These are phyloP conservation scores for Chamaetylas fuelleborni DNA, from an alignment of 2,113 vertebrate species.

Conservation along the genomic window DNA sequence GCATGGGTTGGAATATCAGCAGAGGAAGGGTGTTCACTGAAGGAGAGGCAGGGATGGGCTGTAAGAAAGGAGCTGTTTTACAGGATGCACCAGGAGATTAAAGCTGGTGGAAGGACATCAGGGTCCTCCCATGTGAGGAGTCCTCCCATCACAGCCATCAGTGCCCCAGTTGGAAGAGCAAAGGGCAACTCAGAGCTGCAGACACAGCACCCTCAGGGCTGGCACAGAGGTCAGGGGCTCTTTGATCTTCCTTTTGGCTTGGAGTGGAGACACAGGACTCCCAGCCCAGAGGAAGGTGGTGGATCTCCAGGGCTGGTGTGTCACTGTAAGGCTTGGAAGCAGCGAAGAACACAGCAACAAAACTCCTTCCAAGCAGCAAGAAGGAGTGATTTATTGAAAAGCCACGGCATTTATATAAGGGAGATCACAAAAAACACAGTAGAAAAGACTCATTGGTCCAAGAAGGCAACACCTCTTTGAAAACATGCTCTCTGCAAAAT, in stretches of 20 bases:
- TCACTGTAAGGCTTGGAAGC: no score
- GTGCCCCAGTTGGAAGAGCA: background rate
- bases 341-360: no score
- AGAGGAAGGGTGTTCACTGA: background rate
- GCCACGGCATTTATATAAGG: no score
- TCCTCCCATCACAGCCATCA: background rate
- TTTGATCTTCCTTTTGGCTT: background rate
- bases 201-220: background rate
- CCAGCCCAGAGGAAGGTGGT: background rate
- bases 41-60: background rate
- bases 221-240: background rate
- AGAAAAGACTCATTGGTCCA: no score
- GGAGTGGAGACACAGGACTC: background rate
- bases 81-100: background rate
- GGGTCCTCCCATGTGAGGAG: background rate
- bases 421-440: no score
- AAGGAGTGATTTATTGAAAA: no score
- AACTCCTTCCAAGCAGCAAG: no score
- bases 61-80: background rate
- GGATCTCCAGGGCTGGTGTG: background rate
- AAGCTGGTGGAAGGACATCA: background rate
- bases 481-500: no score
- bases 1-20: background rate
- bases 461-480: no score
- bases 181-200: background rate